Evolutionary conservation across 2,797 vertebrate genomes (phyloP).

Genomic region (Alcedo quadribrachys): DNA sequence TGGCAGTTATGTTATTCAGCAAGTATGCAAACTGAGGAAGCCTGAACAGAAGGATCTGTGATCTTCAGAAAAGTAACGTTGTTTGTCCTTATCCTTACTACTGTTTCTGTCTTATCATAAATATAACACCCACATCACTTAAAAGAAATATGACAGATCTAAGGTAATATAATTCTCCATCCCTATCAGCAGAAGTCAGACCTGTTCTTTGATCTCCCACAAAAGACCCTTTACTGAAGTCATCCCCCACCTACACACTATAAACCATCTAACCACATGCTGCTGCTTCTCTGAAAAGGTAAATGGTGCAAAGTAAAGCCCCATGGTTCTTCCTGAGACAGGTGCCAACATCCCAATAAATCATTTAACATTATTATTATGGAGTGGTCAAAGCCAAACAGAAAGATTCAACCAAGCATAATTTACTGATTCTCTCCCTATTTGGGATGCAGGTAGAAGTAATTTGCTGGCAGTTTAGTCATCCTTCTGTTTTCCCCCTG

Average conservation of each 20-base stretch:
- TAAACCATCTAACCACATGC: background rate
- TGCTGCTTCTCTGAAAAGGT: background rate
- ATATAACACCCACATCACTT: background rate
- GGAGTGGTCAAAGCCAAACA: background rate
- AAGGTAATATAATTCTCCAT: background rate
- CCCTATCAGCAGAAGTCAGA: background rate
- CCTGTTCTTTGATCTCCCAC: background rate
- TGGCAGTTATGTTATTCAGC: background rate
- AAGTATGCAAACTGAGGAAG: background rate
- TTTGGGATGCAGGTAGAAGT: background rate
- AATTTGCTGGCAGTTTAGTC: conserved; percentile 4
- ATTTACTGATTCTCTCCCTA: background rate
- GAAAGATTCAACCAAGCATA: background rate
- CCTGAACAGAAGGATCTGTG: background rate
- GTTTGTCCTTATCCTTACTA: background rate
- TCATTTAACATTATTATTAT: background rate
- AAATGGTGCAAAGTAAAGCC: background rate
- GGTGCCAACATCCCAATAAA: background rate
- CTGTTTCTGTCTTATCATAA: background rate
- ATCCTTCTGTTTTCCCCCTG: background rate
- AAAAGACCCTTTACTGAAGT: background rate
- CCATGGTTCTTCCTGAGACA: background rate
- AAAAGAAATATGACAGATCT: background rate
- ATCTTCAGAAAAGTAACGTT: background rate
- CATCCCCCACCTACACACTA: background rate